Evolutionary conservation across 2,888 invertebrate species (phyloP), one percentile per base, ranked within the genome.

Genomic region (Platycheirus albimanus): DNA sequence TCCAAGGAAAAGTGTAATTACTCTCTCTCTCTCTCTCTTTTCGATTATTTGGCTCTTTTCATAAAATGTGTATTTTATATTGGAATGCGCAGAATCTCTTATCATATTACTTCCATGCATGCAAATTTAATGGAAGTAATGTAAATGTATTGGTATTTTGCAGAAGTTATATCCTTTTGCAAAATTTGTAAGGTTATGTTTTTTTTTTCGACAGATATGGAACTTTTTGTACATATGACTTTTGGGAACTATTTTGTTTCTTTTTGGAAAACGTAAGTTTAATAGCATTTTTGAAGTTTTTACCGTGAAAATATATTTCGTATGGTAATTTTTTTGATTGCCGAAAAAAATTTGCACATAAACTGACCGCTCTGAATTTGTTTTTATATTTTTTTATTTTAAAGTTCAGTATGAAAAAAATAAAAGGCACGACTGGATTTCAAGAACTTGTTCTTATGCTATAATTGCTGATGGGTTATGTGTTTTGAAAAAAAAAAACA

Each of bases 51-150:
- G 13, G 0, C n/a, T 49, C 24, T 36, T 24, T 51, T 19, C 15
- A 8, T 15, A 19, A 30, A 64, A 66, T 66, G 30, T 66, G 17
- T 47, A 79, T 47, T 75, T 79, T 69, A 33, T 36, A 58, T 30
- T 51, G 49, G 15, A 36, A 66, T 61, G 77, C 81, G 81, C 81
- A 81, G 77, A 64, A 77, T 67, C 64, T 41, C 47, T 24, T n/a
- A 43, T 17, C 7, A 58, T 33, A 1, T 45, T 56, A n/a, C 49
- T 47, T 75, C 45, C 52, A 43, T 38, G 43, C 1, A 24, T 33
- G 24, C 33, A 58, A 38, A 10, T 28, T 24, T 11, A n/a, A 49
- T 11, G 2, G 49, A 67, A 45, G 19, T 33, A 4, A 15, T 45
- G 2, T 20, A 11, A 61, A 36, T 38, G 41, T 24, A 5, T 33